Conservation (phyloP, 2,113 vertebrate genomes). For the Leucosticte australis region DNA sequence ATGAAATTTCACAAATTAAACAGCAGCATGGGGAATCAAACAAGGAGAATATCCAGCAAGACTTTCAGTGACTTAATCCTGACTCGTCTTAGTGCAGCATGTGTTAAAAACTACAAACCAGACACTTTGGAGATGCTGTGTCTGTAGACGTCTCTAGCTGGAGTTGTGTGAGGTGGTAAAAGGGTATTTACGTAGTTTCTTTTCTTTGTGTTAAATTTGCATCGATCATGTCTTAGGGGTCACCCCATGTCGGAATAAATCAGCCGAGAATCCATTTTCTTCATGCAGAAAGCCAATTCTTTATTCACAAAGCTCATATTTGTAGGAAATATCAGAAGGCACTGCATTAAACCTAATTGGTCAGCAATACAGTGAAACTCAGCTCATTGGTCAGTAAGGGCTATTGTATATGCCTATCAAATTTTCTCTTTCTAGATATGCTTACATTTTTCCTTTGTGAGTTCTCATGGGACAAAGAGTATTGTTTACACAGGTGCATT, state of each 20-base stretch:
- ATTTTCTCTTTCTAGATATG: background rate
- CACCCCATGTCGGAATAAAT: background rate
- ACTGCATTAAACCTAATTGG: background rate
- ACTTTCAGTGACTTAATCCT: background rate
- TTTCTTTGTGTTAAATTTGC: background rate
- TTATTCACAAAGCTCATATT: background rate
- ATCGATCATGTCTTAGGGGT: fast-evolving
- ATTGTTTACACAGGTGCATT: background rate
- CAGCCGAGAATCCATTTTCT: background rate
- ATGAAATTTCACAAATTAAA: background rate
- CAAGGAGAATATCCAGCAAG: background rate
- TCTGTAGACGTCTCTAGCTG: background rate
- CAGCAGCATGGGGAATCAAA: background rate
- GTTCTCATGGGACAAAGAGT: background rate
- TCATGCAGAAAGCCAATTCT: background rate
- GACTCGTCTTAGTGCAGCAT: background rate
- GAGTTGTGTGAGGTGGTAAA: background rate
- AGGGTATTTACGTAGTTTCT: background rate
- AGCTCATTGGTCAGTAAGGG: background rate
- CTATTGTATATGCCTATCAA: background rate
- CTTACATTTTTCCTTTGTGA: background rate
- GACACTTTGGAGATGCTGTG: background rate
- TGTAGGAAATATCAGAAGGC: background rate
- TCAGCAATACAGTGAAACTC: background rate
- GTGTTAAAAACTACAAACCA: background rate